Evolutionary conservation across 2,888 invertebrate genomes (phyloP), one percentile per base, ranked within the genome.

Genomic region (Agrochola lota): DNA sequence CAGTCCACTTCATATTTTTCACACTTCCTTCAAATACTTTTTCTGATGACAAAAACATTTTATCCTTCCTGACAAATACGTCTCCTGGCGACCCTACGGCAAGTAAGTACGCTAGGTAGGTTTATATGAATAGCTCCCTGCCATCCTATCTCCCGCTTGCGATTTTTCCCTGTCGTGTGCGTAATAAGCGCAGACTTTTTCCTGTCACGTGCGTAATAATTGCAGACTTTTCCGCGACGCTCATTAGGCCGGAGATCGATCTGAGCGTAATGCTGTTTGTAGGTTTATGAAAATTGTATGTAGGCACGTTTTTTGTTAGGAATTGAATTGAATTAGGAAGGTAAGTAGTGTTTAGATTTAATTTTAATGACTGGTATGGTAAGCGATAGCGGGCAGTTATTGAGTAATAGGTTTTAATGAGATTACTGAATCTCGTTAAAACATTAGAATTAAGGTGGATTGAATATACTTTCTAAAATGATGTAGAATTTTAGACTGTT

Each of bases 141-240:
- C 60, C 76, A 35, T 72, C 76, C 73, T 78, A 66, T 76, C 74
- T 72, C 59, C 43, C 49, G 59, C 70, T 78, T 71, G 80, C 77
- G 64, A 89, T 88, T 89, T 88, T 89, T 89, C 86, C 83, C 74
- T 74, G 87, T 87, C 87, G 72, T 78, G 74, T 78, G 64, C 80
- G 86, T 85, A 85, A 83, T 85, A 87, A 87, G 81, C 78, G 73
- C 17, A 73, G 81, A 76, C 73, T 77, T 81, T 83, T 79, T 75
- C 75, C 74, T 74, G 87, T 87, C 87, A 67, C 74, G 74, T 77
- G 64, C 80, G 86, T 85, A 87, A 83, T 85, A 86, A 88, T 80
- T 77, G 73, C 20, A 73, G 80, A 78, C 71, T 78, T 81, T 82
- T 78, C 79, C 72, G 71, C 72, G 77, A 62, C 78, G 76, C 87